Percentiles rank a stretch among this genome's conserved stretches.
Evolutionary conservation across 2,113 vertebrate genomes (phyloP).

Genomic region (Chloebia gouldiae): DNA sequence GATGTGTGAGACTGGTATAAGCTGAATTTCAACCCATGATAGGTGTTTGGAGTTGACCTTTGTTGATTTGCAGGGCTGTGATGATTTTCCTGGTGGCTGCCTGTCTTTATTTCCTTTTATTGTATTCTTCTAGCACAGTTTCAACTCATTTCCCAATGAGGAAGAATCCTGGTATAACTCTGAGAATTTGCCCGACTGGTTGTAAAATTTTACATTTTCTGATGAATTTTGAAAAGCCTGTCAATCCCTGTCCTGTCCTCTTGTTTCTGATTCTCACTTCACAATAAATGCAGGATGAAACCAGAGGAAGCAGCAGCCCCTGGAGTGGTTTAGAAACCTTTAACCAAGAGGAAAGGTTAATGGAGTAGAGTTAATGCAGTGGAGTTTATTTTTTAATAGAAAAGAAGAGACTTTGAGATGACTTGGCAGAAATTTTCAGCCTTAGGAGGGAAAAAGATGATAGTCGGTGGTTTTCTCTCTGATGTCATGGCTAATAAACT

Average conservation of each 20-base stretch:
- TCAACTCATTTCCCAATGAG: background rate
- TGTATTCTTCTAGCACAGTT: background rate
- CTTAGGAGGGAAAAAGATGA: conserved; percentile 7
- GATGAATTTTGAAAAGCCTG: background rate
- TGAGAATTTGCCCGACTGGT: background rate
- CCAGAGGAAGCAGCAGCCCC: background rate
- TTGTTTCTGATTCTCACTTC: background rate
- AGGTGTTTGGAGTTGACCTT: background rate
- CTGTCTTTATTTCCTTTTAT: background rate
- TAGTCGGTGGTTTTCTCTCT: background rate
- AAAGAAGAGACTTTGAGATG: conserved; percentile 12
- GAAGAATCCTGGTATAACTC: background rate
- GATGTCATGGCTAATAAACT: conserved; percentile 1
- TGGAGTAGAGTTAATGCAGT: conserved; percentile 3
- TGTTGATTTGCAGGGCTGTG: background rate
- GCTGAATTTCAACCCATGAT: background rate
- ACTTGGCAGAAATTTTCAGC: conserved; percentile 11
- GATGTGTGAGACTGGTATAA: background rate
- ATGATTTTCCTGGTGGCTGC: background rate
- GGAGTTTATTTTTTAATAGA: conserved; percentile 27
- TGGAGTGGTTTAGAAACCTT: conserved; percentile 25
- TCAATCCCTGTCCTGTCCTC: background rate
- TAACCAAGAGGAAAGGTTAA: conserved; percentile 42
- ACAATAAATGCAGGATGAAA: background rate
- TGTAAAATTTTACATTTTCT: background rate